Evolutionary conservation across 53 echinoderm and acorn worm species (phyloP).

Genomic region (Actinopyga echinites): DNA sequence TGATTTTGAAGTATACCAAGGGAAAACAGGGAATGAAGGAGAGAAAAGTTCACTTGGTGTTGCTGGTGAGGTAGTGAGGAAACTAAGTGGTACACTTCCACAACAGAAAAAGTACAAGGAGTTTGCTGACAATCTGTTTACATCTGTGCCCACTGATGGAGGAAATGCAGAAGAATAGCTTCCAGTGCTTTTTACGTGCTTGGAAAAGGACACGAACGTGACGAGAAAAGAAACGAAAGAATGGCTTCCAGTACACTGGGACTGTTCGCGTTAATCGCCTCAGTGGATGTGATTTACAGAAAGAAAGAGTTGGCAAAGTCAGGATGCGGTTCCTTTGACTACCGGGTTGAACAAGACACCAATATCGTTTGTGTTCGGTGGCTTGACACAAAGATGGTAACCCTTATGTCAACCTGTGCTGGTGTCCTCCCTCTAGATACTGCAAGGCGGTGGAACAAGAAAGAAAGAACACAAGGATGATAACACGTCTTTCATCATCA

Average conservation of each 20-base stretch:
- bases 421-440: too few species aligned
- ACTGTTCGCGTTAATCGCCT: not conserved
- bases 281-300: slow-evolving; percentile 2
- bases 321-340: not conserved
- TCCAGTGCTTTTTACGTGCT: too few species aligned
- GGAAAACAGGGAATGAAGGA: not conserved
- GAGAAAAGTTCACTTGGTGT: not conserved
- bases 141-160: not conserved
- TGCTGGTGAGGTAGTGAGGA: not conserved
- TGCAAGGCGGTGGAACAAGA: too few species aligned
- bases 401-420: too few species aligned
- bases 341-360: too few species aligned
- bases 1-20: slow-evolving; percentile 7
- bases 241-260: slow-evolving; percentile 5
- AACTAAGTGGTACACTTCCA: slow-evolving; percentile 5
- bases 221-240: not conserved
- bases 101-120: slow-evolving; percentile 5
- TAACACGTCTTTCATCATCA: too few species aligned
- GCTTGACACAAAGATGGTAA: too few species aligned
- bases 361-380: too few species aligned
- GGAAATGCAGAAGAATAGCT: not conserved
- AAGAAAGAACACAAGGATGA: too few species aligned
- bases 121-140: slow-evolving; percentile 4
- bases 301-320: not conserved
- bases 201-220: too few species aligned